A percentile compares a stretch with the other conserved stretches of the same genome.
phyloP scores from a whole-genome alignment of 2,797 vertebrate genomes.

The Myoxocephalus aenaeus region DNA sequence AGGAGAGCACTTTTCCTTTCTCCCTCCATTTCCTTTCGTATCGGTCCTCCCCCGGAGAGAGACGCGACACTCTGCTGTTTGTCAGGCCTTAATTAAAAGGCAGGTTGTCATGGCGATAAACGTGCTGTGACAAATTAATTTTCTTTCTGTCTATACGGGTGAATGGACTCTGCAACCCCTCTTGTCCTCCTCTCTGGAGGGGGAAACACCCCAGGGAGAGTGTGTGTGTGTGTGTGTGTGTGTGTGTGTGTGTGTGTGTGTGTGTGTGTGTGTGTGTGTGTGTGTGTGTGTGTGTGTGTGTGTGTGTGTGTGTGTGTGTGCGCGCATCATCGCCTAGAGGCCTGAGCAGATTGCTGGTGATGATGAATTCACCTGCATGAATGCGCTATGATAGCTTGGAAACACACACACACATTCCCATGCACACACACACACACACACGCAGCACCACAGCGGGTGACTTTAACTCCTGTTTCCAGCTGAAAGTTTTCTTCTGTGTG shows the following conservation, averaged over 20 bases:
- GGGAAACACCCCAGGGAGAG: constrained; percentile 30
- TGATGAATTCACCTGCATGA: constrained; percentile 79
- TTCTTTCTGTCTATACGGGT: constrained; percentile 53
- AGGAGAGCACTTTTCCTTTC: not conserved
- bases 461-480: not conserved
- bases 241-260: constrained; percentile 10
- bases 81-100: constrained; percentile 75
- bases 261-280: constrained; percentile 7
- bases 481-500: not conserved
- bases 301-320: not conserved
- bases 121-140: constrained; percentile 76
- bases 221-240: not conserved
- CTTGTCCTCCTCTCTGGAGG: constrained; percentile 26
- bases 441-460: not conserved
- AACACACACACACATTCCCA: constrained; percentile 24
- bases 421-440: constrained; percentile 5
- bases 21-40: constrained; percentile 23
- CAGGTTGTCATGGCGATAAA: constrained; percentile 74
- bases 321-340: constrained; percentile 39
- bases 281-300: not conserved
- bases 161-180: constrained; percentile 47
- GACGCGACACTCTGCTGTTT: constrained; percentile 45
- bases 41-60: constrained; percentile 37
- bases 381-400: constrained; percentile 62
- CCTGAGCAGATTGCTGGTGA: constrained; percentile 67